Evolutionary conservation across 2,888 invertebrate genomes (phyloP).

Genomic region (Pyrrhia umbra): DNA sequence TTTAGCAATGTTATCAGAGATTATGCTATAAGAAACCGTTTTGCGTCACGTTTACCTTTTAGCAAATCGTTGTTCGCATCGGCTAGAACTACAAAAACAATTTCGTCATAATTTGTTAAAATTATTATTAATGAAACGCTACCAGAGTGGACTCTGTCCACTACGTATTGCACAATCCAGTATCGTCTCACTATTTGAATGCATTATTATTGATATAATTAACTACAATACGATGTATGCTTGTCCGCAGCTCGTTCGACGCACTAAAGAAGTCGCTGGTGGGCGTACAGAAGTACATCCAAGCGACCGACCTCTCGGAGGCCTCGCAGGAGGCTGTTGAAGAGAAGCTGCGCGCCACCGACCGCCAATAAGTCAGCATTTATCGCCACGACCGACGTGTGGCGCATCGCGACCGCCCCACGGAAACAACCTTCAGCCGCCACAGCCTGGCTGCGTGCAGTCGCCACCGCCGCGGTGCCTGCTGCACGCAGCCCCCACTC

Average conservation of each 20-base stretch:
- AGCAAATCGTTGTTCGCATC: no score
- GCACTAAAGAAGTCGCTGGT: constrained; percentile 99
- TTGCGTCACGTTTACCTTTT: no score
- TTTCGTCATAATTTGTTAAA: no score
- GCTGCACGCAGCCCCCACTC: constrained; percentile 23
- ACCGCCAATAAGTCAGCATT: constrained; percentile 94
- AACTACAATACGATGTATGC: not conserved
- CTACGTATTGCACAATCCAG: no score
- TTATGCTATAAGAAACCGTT: no score
- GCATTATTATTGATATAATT: no score
- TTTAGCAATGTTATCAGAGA: no score
- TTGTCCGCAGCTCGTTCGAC: constrained; percentile 96
- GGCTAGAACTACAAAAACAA: no score
- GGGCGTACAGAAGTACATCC: constrained; percentile 99
- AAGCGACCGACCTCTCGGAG: constrained; percentile 98
- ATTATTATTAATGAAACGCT: no score
- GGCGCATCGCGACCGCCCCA: constrained; percentile 39
- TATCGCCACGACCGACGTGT: constrained; percentile 71
- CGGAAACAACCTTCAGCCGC: constrained; percentile 45
- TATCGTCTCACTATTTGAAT: no score
- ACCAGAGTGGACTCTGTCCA: no score
- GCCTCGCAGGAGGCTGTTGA: constrained; percentile 98
- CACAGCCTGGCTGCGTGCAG: constrained; percentile 36
- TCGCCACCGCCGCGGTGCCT: constrained; percentile 21
- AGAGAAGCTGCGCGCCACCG: constrained; percentile 98